Percentiles rank a stretch among this genome's conserved stretches.
phyloP scores from a whole-genome alignment of 1,140 invertebrate species.

The Pararge aegeria region DNA sequence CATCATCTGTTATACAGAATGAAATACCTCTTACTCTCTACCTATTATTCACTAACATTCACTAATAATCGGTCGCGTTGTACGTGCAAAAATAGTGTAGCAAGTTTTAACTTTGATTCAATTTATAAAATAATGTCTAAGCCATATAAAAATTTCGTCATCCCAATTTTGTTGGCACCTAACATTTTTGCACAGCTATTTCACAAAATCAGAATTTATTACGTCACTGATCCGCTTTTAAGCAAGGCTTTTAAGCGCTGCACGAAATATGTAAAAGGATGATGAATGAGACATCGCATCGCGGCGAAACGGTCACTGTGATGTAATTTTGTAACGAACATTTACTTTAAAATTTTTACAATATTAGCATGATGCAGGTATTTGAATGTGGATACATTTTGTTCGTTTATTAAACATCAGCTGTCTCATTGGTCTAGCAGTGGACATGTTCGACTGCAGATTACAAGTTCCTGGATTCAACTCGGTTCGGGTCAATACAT shows the following conservation, averaged over 20 bases:
- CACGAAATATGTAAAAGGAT: slow-evolving; percentile 6
- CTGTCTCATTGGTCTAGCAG: too few relatives aligned
- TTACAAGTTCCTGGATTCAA: too few relatives aligned
- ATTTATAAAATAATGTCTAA: neutral
- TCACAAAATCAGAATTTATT: slow-evolving; percentile 9
- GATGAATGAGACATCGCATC: slow-evolving; percentile 4
- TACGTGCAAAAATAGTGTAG: too few relatives aligned
- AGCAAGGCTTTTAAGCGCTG: slow-evolving; percentile 10
- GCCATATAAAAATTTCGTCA: neutral
- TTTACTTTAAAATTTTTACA: slow-evolving; percentile 1
- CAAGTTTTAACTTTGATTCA: too few relatives aligned
- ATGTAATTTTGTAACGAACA: slow-evolving; percentile 1
- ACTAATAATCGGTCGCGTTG: too few relatives aligned
- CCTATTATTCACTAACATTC: too few relatives aligned
- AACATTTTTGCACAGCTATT: slow-evolving; percentile 2
- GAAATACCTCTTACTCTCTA: too few relatives aligned
- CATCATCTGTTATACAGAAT: too few relatives aligned
- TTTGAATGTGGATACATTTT: too few relatives aligned
- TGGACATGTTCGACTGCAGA: too few relatives aligned
- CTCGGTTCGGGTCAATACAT: too few relatives aligned
- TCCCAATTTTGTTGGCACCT: neutral
- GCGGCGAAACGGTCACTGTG: slow-evolving; percentile 1
- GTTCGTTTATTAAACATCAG: too few relatives aligned
- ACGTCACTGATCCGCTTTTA: slow-evolving; percentile 12
- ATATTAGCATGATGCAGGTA: neutral